Evolutionary conservation across 2,797 vertebrate genomes (phyloP).

Genomic region (Margarornis squamiger): DNA sequence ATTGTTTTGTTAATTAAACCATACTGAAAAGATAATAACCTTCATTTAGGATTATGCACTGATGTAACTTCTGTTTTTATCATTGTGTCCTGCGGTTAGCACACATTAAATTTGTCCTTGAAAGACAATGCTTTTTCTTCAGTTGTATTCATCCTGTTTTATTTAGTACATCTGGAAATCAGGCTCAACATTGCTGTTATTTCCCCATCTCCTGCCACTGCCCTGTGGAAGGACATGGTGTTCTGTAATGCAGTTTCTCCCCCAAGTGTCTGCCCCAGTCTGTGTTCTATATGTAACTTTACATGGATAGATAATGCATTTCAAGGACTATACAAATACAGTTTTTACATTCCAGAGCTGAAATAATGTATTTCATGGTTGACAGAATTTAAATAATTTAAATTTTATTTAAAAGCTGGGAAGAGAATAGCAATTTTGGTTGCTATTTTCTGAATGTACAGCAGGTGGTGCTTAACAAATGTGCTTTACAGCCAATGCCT

Average conservation of each 20-base stretch:
- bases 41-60: background rate
- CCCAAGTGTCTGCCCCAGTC: background rate
- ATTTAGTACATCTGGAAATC: conserved; percentile 20
- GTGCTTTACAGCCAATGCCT: background rate
- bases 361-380: background rate
- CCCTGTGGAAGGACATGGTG: background rate
- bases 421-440: background rate
- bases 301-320: background rate
- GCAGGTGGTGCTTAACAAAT: conserved; percentile 63
- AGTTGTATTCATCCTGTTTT: background rate
- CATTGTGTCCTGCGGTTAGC: background rate
- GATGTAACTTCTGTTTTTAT: background rate
- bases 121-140: background rate
- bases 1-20: background rate
- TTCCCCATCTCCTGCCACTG: background rate
- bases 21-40: background rate
- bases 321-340: background rate
- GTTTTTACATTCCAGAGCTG: background rate
- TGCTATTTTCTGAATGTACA: conserved; percentile 53
- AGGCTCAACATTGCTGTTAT: background rate
- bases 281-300: background rate
- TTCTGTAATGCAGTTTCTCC: background rate
- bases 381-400: background rate
- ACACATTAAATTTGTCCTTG: background rate
- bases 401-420: background rate